These are phyloP conservation scores for Melanaphis sacchari DNA, from an alignment of 1,140 invertebrate genomes.

Conservation along the genomic window DNA sequence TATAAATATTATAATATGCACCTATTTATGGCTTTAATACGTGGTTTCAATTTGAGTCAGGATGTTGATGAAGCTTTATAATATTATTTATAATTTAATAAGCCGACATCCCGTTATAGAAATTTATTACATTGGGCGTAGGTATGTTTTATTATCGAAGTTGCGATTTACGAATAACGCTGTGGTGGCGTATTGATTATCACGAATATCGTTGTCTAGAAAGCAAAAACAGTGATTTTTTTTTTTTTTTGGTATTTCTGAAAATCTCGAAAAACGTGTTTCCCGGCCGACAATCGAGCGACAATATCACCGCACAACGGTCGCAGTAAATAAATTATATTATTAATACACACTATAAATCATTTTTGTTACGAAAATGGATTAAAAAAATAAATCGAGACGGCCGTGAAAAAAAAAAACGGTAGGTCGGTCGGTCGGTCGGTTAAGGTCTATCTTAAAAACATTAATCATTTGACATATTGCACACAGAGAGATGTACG, in stretches of 20 bases:
- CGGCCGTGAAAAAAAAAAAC: not conserved
- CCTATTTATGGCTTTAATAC: not conserved
- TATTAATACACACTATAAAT: not conserved
- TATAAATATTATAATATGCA: not conserved
- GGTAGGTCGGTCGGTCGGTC: not conserved
- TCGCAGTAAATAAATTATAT: not conserved
- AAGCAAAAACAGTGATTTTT: not conserved
- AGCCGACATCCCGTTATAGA: not conserved
- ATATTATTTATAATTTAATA: not conserved
- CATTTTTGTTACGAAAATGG: slow-evolving; percentile 13
- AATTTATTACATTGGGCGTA: not conserved
- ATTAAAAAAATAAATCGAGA: slow-evolving; percentile 16
- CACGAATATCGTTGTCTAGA: not conserved
- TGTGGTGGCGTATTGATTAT: not conserved
- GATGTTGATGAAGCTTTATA: not conserved
- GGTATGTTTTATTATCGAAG: not conserved
- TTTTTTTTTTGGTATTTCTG: not conserved
- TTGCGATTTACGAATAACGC: not conserved
- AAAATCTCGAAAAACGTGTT: not conserved
- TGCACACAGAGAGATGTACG: not conserved
- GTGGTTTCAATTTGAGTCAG: not conserved
- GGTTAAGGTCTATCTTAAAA: not conserved
- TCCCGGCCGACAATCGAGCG: not conserved
- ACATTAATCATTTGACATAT: not conserved
- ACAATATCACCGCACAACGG: not conserved